These are phyloP conservation scores for Acleris cristana DNA, from an alignment of 2,888 invertebrate species.

Conservation along the genomic window DNA sequence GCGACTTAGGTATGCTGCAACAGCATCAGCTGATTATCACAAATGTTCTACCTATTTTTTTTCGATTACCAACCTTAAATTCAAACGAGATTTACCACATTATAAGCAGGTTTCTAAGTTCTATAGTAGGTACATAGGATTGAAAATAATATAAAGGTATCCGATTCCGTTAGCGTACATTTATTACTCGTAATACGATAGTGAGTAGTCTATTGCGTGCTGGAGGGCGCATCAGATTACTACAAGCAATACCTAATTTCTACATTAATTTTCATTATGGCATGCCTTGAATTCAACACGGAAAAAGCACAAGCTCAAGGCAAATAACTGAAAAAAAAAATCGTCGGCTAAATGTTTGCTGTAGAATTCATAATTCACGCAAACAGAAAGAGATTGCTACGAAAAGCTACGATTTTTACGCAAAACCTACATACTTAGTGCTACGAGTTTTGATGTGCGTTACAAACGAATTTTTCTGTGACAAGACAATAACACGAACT, in stretches of 20 bases:
- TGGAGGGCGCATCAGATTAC: slow-evolving; percentile 20
- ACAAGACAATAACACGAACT: no score
- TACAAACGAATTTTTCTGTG: no score
- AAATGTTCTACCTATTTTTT: not conserved
- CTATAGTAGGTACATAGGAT: not conserved
- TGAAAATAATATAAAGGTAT: slow-evolving; percentile 12
- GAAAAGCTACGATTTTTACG: not conserved
- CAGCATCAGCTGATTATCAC: slow-evolving; percentile 20
- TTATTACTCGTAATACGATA: slow-evolving; percentile 24
- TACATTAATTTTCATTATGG: not conserved
- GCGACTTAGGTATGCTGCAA: slow-evolving; percentile 49
- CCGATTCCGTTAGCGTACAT: slow-evolving; percentile 8
- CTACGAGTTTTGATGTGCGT: not conserved
- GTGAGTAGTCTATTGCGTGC: slow-evolving; percentile 24
- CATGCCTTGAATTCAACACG: no score
- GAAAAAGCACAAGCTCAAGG: not conserved
- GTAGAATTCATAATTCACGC: not conserved
- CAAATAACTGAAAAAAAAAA: not conserved
- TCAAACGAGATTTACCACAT: not conserved
- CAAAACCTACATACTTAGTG: slow-evolving; percentile 1
- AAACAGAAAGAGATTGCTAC: not conserved
- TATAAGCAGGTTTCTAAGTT: not conserved
- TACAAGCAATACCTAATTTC: slow-evolving; percentile 1
- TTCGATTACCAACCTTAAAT: not conserved
- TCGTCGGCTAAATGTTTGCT: not conserved